phyloP scores from a whole-genome alignment of 2,888 invertebrate species.

The Melanargia galathea region DNA sequence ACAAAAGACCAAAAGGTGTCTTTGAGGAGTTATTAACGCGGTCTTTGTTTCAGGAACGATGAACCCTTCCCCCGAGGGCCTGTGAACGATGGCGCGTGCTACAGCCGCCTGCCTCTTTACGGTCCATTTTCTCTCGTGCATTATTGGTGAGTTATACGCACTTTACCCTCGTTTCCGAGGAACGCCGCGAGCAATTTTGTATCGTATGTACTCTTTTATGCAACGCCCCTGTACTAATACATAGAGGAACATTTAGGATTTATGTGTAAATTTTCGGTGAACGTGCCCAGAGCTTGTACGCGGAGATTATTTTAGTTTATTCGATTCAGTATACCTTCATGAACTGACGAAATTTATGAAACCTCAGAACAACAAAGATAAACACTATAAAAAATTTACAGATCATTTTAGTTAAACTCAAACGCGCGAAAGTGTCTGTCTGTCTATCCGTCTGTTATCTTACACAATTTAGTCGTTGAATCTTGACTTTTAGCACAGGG shows the following conservation, averaged over 20 bases:
- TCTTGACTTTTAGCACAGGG: too few species aligned
- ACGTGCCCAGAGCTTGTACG: slow-evolving; percentile 17
- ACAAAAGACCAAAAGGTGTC: slow-evolving; percentile 45
- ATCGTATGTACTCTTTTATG: slow-evolving; percentile 36
- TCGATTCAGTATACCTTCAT: not conserved
- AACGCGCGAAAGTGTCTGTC: too few species aligned
- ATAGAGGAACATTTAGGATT: slow-evolving; percentile 26
- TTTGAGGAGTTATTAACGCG: slow-evolving; percentile 60
- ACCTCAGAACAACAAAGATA: too few species aligned
- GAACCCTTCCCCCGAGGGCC: slow-evolving; percentile 53
- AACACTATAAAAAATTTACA: not conserved
- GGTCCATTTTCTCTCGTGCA: slow-evolving; percentile 74
- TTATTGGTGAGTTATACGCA: slow-evolving; percentile 67
- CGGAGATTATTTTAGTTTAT: slow-evolving; percentile 2
- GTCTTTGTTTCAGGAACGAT: slow-evolving; percentile 75
- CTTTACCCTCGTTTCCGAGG: slow-evolving; percentile 31
- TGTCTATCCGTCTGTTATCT: too few species aligned
- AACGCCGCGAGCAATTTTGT: slow-evolving; percentile 40
- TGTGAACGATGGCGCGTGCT: slow-evolving; percentile 64
- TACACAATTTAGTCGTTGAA: too few species aligned
- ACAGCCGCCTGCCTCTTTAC: slow-evolving; percentile 70
- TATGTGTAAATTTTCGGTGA: slow-evolving; percentile 30
- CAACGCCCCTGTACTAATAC: slow-evolving; percentile 25
- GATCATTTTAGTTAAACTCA: not conserved
- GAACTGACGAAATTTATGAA: not conserved